Base-by-base conservation (phyloP, 2,113 vertebrate species). In the Myrmophylax atrothorax region DNA sequence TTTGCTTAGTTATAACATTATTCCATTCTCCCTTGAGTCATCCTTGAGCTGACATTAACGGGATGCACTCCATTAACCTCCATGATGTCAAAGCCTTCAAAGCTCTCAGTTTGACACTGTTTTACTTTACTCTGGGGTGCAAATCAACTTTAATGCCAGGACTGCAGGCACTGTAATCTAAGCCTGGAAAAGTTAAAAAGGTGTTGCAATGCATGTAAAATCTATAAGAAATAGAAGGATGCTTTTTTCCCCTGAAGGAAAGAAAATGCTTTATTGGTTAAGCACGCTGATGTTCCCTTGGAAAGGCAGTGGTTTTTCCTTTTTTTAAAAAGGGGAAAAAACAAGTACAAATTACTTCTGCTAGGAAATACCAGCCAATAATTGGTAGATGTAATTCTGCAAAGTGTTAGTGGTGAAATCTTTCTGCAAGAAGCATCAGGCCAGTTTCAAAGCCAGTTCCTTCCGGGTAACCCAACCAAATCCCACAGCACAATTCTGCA, bases 81-180 rank as follows among this genome's bases (percentile, higher is more conserved):
- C 63, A 44, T 55, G 75, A 83, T 90, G 55, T 78, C 70, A 88
- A 85, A 59, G 67, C 63, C 74, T 93, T 88, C 89, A 91, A 80
- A 86, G 42, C 55, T 63, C 58, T 94, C 86, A 55, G 60, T 81
- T 47, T 92, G 76, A 86, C 46, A 90, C 58, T 74, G 53, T 90
- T 88, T 84, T 83, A 79, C 62, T 90, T 94, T 74, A 80, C 82
- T 89, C 16, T 58, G 22, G 79, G 22, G 72, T 83, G 82, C 91
- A 95, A 94, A 88, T 92, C 80, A 92, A n/a, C 55, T 92, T 92
- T 90, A 93, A 94, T 33, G 26, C 72, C 88, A 96, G 92, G 46
- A 95, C 89, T 90, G 63, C 55, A 95, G 75, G 72, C 83, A 67
- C 79, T 94, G 67, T 88, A 90, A 85, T 86, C 75, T 90, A 93